phyloP scores from a whole-genome alignment of 2,888 invertebrate species.

The Gibbula magus region DNA sequence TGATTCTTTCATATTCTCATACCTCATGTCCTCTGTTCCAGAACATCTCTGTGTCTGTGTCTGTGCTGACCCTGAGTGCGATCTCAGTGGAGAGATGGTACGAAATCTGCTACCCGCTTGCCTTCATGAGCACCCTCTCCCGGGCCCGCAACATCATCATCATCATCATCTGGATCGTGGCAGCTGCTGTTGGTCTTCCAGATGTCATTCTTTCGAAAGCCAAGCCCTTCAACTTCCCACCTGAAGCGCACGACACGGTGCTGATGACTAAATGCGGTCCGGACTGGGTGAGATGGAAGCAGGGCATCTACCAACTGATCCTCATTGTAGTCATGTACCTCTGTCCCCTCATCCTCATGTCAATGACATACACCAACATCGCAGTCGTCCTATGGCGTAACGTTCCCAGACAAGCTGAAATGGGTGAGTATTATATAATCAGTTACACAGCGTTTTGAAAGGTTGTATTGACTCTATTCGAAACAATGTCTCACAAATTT shows the following conservation, averaged over 20 bases:
- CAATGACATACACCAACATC: conserved; percentile 66
- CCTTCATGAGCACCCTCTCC: conserved; percentile 89
- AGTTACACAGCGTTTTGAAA: too few relatives aligned
- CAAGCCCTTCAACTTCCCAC: conserved; percentile 28
- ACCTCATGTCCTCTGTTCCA: conserved; percentile 76
- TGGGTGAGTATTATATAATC: conserved; percentile 12
- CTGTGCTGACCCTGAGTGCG: conserved; percentile 91
- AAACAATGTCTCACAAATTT: too few relatives aligned
- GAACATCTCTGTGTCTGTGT: conserved; percentile 95
- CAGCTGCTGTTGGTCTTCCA: conserved; percentile 76
- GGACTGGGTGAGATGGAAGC: conserved; percentile 42
- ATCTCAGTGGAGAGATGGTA: conserved; percentile 96
- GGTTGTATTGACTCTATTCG: too few relatives aligned
- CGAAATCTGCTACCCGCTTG: conserved; percentile 92
- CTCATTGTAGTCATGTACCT: conserved; percentile 63
- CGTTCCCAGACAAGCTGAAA: conserved; percentile 52
- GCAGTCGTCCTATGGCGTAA: conserved; percentile 68
- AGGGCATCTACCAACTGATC: conserved; percentile 63
- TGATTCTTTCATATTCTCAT: too few relatives aligned
- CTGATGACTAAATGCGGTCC: conserved; percentile 32
- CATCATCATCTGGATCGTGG: conserved; percentile 88
- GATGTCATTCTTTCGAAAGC: conserved; percentile 47
- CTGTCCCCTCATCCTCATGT: conserved; percentile 69
- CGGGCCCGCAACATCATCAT: conserved; percentile 88
- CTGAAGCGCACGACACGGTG: background rate